Evolutionary conservation across 2,888 invertebrate genomes (phyloP), one percentile per base, ranked within the genome.

Genomic region (Arge pagana): DNA sequence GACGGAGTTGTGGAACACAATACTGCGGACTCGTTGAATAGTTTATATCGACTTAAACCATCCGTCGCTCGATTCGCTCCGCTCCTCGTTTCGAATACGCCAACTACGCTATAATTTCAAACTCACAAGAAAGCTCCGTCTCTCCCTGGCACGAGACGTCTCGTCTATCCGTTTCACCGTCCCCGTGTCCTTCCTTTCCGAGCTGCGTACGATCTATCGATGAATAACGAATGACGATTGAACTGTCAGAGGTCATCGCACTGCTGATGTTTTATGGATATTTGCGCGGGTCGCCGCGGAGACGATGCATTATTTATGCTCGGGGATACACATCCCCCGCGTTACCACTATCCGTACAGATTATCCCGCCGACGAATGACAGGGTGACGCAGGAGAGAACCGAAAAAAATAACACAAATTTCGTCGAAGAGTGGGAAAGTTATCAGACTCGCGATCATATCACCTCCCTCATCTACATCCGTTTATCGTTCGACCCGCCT

Each of bases 301-400:
- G 54, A 55, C 53, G 55, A 61, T 67, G 62, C 64, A 67, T 68
- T 69, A 68, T 69, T 68, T 67, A 68, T 69, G 61, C 55, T 39
- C 53, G 54, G 36, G 45, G 33, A 45, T 48, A 48, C 37, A 24
- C 37, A 30, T 48, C 37, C 37, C 48, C 35, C 48, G 48, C 48
- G 52, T 52, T 54, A 53, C 26, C 53, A 60, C 52, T 55, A 57
- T 48, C 56, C 57, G 56, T 55, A 54, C 57, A 56, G 55, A 52
- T 48, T 50, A 59, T 40, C 54, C 49, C 13, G 30, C 7, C 16
- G 37, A 37, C 21, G 24, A 6, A 24, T 28, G 35, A 30, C 18
- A 16, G 28, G 26, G 40, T 37, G 33, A 18, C 28, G 21, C 31
- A 39, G 11, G 49, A 42, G 49, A 49, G 43, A 41, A 52, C 49